Evolutionary conservation across 2,888 invertebrate genomes (phyloP).

Genomic region (Pachymerium ferrugineum): DNA sequence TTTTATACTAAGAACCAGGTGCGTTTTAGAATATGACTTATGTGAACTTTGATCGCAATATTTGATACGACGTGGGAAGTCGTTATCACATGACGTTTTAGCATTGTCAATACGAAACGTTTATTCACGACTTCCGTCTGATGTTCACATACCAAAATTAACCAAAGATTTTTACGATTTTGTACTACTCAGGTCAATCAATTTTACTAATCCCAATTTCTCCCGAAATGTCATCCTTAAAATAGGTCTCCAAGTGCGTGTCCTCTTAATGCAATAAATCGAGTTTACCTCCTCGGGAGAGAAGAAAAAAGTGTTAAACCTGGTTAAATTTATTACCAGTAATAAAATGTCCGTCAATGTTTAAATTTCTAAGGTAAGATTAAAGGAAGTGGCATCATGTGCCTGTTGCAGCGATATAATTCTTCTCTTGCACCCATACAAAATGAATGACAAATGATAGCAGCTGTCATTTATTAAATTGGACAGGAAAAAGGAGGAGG

Average conservation of each 20-base stretch:
- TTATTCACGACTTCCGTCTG: neutral
- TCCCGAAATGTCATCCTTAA: no score
- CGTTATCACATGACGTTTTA: neutral
- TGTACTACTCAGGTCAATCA: no score
- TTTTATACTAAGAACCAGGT: neutral
- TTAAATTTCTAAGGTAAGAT: neutral
- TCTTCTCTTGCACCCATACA: neutral
- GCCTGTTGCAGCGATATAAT: neutral
- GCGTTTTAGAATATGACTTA: neutral
- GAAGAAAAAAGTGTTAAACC: no score
- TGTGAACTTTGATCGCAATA: conserved; percentile 1
- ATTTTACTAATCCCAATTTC: no score
- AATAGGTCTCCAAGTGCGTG: no score
- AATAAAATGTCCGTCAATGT: neutral
- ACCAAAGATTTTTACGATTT: no score
- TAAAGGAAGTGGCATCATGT: neutral
- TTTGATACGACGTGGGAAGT: neutral
- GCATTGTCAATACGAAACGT: neutral
- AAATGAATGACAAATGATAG: conserved; percentile 4
- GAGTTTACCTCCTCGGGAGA: no score
- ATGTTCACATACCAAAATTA: neutral
- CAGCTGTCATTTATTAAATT: conserved; percentile 6
- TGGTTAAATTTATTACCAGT: no score
- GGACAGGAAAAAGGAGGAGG: neutral
- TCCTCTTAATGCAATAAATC: no score